Conservation (phyloP, 2,113 vertebrate genomes). For the Salvelinus fontinalis region DNA sequence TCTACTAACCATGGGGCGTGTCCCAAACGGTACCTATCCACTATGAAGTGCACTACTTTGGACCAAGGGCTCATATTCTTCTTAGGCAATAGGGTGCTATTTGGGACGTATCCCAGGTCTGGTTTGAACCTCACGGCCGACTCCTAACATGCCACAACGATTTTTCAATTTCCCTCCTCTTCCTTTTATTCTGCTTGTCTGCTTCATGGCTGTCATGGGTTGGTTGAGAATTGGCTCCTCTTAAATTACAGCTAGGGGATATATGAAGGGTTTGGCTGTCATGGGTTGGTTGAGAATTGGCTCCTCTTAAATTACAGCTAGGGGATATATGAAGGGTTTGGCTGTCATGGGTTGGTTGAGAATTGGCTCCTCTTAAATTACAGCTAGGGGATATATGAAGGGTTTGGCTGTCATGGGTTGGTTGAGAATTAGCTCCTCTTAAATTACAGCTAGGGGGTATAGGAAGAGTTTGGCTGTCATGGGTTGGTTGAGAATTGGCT, state of each 20-base stretch:
- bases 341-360: not conserved
- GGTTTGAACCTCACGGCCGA: conserved; percentile 27
- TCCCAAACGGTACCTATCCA: no score
- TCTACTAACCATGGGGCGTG: no score
- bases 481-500: not conserved
- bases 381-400: no score
- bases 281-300: not conserved
- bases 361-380: not conserved
- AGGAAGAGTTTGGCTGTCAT: not conserved
- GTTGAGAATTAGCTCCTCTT: no score
- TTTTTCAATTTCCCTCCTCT: conserved; percentile 23
- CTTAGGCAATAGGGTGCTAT: conserved; percentile 4
- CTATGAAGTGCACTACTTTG: no score
- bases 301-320: no score
- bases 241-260: not conserved
- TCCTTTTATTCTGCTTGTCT: not conserved
- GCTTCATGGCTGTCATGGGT: not conserved
- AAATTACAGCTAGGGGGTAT: no score
- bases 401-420: no score
- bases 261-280: not conserved
- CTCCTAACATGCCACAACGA: conserved; percentile 22
- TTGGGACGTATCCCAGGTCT: not conserved
- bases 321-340: no score
- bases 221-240: not conserved
- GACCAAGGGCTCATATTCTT: no score